A percentile compares a stretch with the other conserved stretches of the same genome.
phyloP scores from a whole-genome alignment of 2,888 invertebrate genomes.

The Drosophila percnosoma region DNA sequence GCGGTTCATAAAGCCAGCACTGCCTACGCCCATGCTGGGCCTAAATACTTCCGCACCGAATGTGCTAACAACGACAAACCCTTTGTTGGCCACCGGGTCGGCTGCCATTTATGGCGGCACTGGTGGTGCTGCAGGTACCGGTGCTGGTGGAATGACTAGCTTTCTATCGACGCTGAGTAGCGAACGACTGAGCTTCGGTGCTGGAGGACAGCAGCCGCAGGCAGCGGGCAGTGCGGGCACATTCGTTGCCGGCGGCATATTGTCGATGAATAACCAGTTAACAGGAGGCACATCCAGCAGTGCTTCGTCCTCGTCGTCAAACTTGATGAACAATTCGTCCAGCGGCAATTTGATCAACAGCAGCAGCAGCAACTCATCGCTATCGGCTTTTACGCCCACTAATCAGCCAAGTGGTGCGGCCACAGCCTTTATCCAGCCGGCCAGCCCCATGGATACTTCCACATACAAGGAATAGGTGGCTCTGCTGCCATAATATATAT shows the following conservation, averaged over 20 bases:
- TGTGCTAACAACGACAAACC: constrained; percentile 81
- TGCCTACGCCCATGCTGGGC: constrained; percentile 87
- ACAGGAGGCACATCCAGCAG: constrained; percentile 57
- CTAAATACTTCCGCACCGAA: constrained; percentile 85
- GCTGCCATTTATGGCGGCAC: constrained; percentile 50
- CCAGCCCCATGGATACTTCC: constrained; percentile 91
- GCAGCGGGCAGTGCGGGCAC: constrained; percentile 50
- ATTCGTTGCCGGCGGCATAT: constrained; percentile 66
- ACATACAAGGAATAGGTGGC: constrained; percentile 86
- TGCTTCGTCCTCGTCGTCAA: constrained; percentile 70
- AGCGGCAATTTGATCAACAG: constrained; percentile 81
- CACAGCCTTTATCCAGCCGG: constrained; percentile 86
- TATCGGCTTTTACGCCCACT: constrained; percentile 83
- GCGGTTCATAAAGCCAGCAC: constrained; percentile 94
- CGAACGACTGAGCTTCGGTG: constrained; percentile 75
- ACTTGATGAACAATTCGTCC: constrained; percentile 83
- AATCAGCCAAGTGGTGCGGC: constrained; percentile 76
- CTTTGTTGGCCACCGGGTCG: constrained; percentile 68
- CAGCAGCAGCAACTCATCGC: constrained; percentile 80
- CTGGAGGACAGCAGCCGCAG: constrained; percentile 19
- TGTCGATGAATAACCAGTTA: constrained; percentile 57
- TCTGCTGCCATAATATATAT: constrained; percentile 3
- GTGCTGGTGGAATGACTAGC: constrained; percentile 55
- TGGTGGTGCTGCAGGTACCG: constrained; percentile 13
- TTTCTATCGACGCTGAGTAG: constrained; percentile 78